These are phyloP conservation scores for Platyura marginata DNA, from an alignment of 1,140 invertebrate species.

Conservation along the genomic window DNA sequence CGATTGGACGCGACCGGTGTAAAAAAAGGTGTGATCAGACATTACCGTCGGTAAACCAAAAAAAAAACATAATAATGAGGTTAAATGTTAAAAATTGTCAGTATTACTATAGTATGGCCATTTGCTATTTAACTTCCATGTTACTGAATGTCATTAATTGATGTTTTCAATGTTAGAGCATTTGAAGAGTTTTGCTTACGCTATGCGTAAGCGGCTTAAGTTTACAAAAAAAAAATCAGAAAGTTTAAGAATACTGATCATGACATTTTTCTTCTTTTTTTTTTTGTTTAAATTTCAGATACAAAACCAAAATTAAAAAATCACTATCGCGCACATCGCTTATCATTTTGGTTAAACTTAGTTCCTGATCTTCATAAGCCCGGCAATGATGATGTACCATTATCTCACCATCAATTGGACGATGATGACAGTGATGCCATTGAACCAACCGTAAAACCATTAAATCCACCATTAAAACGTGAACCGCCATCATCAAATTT, in stretches of 20 bases:
- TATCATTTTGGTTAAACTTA: constrained; percentile 93
- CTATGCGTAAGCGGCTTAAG: neutral
- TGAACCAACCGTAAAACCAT: constrained; percentile 31
- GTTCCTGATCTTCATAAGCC: constrained; percentile 89
- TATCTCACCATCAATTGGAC: constrained; percentile 68
- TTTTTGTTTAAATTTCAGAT: constrained; percentile 30
- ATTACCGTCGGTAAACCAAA: no score
- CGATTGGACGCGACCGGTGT: no score
- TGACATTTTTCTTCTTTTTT: neutral
- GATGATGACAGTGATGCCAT: constrained; percentile 41
- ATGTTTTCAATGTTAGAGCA: neutral
- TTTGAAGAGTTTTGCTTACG: neutral
- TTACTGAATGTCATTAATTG: no score
- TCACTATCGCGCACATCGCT: constrained; percentile 80
- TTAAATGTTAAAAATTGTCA: no score
- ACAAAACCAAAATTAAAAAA: constrained; percentile 77
- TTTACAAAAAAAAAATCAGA: no score
- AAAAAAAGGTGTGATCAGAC: no score
- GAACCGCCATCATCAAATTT: constrained; percentile 19
- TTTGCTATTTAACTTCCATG: no score
- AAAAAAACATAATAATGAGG: no score
- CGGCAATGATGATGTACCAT: constrained; percentile 64
- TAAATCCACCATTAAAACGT: constrained; percentile 24
- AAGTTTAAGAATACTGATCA: no score
- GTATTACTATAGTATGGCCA: no score